Conservation (phyloP, 2,113 vertebrate species). For the Tragelaphus scriptus region DNA sequence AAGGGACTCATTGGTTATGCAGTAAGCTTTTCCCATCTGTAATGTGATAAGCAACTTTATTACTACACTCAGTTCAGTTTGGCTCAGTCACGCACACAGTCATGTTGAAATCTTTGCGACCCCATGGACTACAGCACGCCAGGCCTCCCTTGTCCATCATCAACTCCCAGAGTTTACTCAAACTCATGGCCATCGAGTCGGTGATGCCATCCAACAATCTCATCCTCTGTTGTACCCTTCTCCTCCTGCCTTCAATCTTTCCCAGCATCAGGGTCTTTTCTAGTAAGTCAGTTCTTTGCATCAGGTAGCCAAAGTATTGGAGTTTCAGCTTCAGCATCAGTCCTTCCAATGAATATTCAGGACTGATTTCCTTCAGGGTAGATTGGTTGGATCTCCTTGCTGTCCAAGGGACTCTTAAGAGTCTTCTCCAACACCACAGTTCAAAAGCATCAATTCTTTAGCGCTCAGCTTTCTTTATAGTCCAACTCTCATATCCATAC, state of each 20-base stretch:
- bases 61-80: background rate
- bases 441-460: too few species aligned
- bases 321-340: background rate
- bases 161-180: background rate
- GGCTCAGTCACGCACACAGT: background rate
- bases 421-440: too few species aligned
- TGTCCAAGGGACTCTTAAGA: too few species aligned
- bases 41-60: slow-evolving; percentile 41
- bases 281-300: background rate
- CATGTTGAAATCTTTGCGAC: background rate
- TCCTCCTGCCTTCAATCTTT: background rate
- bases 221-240: background rate
- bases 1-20: background rate
- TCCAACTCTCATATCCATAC: too few species aligned
- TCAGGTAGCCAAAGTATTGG: background rate
- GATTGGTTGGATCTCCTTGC: too few species aligned
- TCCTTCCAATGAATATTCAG: background rate
- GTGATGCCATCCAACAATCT: background rate
- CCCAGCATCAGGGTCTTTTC: background rate
- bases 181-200: background rate
- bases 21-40: slow-evolving; percentile 45
- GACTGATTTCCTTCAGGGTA: too few species aligned
- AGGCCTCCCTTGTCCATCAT: background rate
- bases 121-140: background rate
- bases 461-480: too few species aligned